Evolutionary conservation across 1,140 invertebrate genomes (phyloP), one percentile per base, ranked within the genome.

Genomic region (Drosophila truncata): DNA sequence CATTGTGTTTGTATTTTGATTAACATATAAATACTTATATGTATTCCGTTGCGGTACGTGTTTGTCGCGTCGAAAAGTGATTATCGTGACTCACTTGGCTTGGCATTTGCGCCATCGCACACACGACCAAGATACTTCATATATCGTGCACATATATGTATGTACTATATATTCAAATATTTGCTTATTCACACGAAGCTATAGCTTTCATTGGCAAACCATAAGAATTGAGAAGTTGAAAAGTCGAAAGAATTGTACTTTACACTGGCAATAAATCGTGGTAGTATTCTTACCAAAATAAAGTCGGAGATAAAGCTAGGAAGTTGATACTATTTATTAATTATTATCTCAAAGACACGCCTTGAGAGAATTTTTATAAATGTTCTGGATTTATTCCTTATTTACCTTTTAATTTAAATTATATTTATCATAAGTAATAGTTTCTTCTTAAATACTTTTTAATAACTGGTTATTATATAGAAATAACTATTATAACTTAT

Each of bases 71-170:
- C 80, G 61, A 75, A 72, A 72, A 73, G 60, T 86, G 82, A 90
- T 90, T 90, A 88, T 82, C 82, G 85, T 90, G 85, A 90, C 85
- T 90, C 85, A 90, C 70, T 82, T 81, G 66, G 86, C 88, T 85
- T 85, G 86, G 81, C 78, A 90, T 91, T 90, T 90, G 74, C 67
- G 59, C 67, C 78, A 85, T 87, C 80, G 67, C 80, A 79, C 77
- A 78, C 67, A 82, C 76, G 65, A 80, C 84, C 74, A 77, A 73
- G 63, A 78, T 66, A 76, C 49, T 72, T 49, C 35, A 60, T 60
- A 72, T 71, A 71, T 72, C 70, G 64, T 72, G 44, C 66, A 71
- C 47, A 69, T 73, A 73, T 58, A 55, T 55, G 14, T 55, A 25
- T 35, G n/a, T 54, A 35, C 55, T 65, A 60, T 78, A 64, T 78